Percentiles rank a stretch among this genome's conserved stretches.
phyloP scores from a whole-genome alignment of 2,888 invertebrate species.

The Parasteatoda lunata region DNA sequence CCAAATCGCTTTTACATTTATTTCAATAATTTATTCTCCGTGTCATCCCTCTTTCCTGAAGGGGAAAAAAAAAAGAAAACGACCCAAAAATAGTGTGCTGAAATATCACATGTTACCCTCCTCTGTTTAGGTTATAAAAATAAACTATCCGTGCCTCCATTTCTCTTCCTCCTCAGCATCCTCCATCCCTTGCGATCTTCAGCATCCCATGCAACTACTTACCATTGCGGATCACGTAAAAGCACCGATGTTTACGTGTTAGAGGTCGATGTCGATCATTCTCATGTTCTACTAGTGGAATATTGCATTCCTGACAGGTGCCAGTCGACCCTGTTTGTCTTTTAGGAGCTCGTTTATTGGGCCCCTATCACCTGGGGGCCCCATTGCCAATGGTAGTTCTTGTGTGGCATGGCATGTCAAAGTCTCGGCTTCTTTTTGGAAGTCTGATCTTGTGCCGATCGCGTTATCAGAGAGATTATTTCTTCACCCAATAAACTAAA shows the following conservation, averaged over 20 bases:
- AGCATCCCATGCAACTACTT: conserved; percentile 13
- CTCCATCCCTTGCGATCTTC: neutral
- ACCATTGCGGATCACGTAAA: conserved; percentile 38
- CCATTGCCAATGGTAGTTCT: conserved; percentile 18
- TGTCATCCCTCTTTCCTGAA: neutral
- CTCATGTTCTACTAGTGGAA: conserved; percentile 18
- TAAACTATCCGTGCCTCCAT: neutral
- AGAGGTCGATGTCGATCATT: neutral
- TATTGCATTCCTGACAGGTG: conserved; percentile 66
- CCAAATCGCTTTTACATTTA: no score
- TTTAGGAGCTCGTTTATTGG: conserved; percentile 64
- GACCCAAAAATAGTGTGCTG: no score
- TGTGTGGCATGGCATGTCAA: conserved; percentile 54
- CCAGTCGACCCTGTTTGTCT: conserved; percentile 41
- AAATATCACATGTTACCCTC: no score
- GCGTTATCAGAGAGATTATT: conserved; percentile 46
- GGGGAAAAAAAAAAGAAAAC: no score
- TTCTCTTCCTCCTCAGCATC: neutral
- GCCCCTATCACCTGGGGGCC: conserved; percentile 47
- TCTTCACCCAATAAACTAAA: conserved; percentile 33
- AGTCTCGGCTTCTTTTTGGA: conserved; percentile 1
- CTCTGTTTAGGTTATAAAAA: no score
- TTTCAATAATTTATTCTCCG: neutral
- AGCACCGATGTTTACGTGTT: conserved; percentile 4
- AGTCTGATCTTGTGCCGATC: conserved; percentile 9